Evolutionary conservation across 1,140 invertebrate species (phyloP), one percentile per base, ranked within the genome.

Genomic region (Brachystomella parvula): DNA sequence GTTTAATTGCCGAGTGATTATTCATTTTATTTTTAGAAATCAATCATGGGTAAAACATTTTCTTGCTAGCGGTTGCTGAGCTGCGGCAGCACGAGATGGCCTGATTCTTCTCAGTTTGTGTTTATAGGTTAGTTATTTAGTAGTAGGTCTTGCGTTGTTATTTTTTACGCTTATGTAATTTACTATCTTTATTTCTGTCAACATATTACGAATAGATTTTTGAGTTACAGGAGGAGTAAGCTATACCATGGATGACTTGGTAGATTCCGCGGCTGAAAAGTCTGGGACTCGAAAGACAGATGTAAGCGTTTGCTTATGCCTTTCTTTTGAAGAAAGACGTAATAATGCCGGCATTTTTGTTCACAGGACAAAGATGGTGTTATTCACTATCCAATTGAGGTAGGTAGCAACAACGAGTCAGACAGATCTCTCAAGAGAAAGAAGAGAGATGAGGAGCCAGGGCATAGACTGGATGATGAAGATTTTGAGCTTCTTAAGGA

Each of bases 401-500:
- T 88, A 66, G 81, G 81, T 47, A 90, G 87, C 78, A 89, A 90
- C 72, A 86, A 85, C 17, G 89, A 89, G 64, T 85, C 82, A 39
- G 82, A 83, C 63, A 84, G 85, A 53, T 85, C 83, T 71, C 86
- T 63, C 17, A 67, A 67, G 26, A 28, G 65, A n/a, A 67, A 67
- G 28, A 59, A 63, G 17, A 67, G 47, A 58, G 58, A 66, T 26
- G 65, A 71, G 30, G 71, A 79, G 53, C 82, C 88, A 69, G 91
- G 94, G 78, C 94, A 97, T 79, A 83, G 92, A 58, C 79, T 98
- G 0, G 93, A 96, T 79, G 96, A 98, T 78, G 96, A 98, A 75
- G 96, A 98, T 83, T 96, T 95, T 78, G 96, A 98, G 81, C 82
- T 99, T 6, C 86, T 99, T 72, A 94, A 98, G 77, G 96, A 98